phyloP scores from a whole-genome alignment of 2,888 invertebrate genomes.

The Nomada fabriciana region DNA sequence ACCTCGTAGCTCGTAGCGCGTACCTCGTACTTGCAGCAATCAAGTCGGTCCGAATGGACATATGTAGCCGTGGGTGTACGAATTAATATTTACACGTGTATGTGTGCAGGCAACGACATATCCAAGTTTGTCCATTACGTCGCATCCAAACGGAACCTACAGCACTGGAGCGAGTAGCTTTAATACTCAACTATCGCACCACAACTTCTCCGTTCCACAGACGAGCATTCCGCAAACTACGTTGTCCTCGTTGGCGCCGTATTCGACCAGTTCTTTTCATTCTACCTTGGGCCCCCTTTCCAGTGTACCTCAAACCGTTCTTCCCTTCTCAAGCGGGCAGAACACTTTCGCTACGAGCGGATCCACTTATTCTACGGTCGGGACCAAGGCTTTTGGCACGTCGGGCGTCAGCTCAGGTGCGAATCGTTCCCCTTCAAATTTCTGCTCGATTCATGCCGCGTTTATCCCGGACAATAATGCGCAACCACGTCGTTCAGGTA shows the following conservation, averaged over 20 bases:
- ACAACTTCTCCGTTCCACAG: slow-evolving; percentile 79
- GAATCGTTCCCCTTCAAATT: neutral
- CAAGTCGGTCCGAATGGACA: too few relatives aligned
- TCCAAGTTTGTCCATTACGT: slow-evolving; percentile 80
- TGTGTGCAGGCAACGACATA: slow-evolving; percentile 78
- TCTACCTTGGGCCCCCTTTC: slow-evolving; percentile 79
- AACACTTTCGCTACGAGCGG: slow-evolving; percentile 80
- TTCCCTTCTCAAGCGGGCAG: slow-evolving; percentile 81
- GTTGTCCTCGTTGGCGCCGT: slow-evolving; percentile 79
- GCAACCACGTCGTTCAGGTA: slow-evolving; percentile 65
- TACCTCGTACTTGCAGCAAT: too few relatives aligned
- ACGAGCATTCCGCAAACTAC: slow-evolving; percentile 79
- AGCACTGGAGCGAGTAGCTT: slow-evolving; percentile 78
- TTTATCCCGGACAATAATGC: neutral
- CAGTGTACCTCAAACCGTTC: slow-evolving; percentile 81
- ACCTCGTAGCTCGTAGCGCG: too few relatives aligned
- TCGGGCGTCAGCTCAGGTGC: slow-evolving; percentile 80
- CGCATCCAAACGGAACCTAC: slow-evolving; percentile 81
- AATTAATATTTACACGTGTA: slow-evolving; percentile 4
- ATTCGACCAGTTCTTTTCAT: slow-evolving; percentile 80
- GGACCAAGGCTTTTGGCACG: slow-evolving; percentile 82
- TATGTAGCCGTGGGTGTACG: neutral
- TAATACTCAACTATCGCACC: slow-evolving; percentile 78
- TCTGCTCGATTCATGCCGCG: neutral
- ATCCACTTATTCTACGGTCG: slow-evolving; percentile 81